phyloP scores from a whole-genome alignment of 2,113 vertebrate species.

The Tichodroma muraria region DNA sequence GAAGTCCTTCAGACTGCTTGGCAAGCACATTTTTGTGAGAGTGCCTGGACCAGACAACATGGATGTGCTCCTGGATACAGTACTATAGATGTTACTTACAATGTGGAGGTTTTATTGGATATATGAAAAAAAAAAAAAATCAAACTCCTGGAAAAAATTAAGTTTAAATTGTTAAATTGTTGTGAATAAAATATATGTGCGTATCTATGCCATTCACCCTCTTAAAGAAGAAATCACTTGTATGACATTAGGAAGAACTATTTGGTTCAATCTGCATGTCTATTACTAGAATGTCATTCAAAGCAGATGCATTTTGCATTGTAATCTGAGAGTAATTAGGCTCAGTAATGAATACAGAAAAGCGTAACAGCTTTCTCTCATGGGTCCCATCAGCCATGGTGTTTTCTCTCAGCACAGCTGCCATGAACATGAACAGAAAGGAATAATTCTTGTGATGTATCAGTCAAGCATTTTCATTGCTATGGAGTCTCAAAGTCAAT shows the following conservation, averaged over 20 bases:
- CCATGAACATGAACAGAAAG: background rate
- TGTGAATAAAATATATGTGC: background rate
- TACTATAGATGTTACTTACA: background rate
- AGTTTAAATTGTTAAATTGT: background rate
- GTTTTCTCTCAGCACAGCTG: conserved; percentile 23
- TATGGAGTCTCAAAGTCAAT: background rate
- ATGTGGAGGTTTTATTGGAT: background rate
- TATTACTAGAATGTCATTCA: conserved; percentile 18
- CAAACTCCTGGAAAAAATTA: background rate
- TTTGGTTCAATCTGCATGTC: background rate
- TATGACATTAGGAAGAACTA: background rate
- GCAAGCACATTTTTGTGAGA: background rate
- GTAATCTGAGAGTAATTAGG: conserved; percentile 36
- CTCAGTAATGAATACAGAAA: conserved; percentile 23
- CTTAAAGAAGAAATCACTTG: conserved; percentile 10
- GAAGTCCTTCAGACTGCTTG: background rate
- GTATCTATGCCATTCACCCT: background rate
- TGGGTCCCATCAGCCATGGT: background rate
- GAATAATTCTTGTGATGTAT: background rate
- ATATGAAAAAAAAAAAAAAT: background rate
- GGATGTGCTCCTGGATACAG: background rate
- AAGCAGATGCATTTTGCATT: conserved; percentile 30
- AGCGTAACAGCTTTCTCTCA: background rate
- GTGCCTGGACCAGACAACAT: background rate
- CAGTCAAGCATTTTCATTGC: background rate